Conservation (phyloP, 2,113 vertebrate species). For the Pluvialis apricaria region DNA sequence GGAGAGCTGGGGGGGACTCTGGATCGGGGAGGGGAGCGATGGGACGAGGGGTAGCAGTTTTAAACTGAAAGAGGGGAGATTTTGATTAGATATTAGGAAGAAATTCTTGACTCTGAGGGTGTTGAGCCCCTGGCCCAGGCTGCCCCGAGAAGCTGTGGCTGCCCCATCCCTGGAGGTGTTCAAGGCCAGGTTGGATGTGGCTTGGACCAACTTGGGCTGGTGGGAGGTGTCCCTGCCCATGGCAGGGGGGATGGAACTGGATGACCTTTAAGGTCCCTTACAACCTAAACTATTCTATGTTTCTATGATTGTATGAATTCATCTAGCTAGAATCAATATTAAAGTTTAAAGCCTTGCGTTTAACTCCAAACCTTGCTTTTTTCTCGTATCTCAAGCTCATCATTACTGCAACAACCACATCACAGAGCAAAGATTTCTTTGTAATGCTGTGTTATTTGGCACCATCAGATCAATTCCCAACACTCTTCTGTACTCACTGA, state of each 20-base stretch:
- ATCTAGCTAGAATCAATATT: background rate
- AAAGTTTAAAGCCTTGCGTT: background rate
- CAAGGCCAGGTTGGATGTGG: background rate
- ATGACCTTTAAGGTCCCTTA: background rate
- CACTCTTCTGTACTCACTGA: accelerated
- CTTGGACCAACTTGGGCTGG: background rate
- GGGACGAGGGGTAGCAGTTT: background rate
- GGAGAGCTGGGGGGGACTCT: background rate
- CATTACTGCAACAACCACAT: background rate
- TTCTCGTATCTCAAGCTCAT: background rate
- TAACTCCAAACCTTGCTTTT: background rate
- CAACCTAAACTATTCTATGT: background rate
- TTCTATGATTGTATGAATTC: background rate
- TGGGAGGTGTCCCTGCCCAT: background rate
- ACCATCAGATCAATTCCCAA: background rate
- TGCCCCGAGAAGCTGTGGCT: background rate
- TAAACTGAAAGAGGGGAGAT: background rate
- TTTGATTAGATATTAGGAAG: background rate
- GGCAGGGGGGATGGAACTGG: background rate
- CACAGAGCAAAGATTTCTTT: background rate
- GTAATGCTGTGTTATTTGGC: background rate
- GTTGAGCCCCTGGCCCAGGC: background rate
- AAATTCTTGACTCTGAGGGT: background rate
- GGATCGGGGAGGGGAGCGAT: background rate
- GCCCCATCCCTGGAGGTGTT: background rate